Conservation (phyloP, 2,113 vertebrate genomes). For the Mesitornis unicolor region DNA sequence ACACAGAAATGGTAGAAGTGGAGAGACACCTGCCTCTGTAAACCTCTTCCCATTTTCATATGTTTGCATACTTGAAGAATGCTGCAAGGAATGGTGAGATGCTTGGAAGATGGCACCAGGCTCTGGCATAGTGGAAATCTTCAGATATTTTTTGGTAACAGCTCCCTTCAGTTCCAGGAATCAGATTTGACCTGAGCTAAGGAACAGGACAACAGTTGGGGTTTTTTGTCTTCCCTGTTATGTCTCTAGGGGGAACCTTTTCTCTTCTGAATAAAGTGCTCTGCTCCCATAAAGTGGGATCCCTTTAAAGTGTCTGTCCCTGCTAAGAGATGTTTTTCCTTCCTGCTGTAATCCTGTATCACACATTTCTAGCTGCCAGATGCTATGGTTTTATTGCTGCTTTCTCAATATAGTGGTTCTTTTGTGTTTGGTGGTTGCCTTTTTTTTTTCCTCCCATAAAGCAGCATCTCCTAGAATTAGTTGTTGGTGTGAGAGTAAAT, state of each 20-base stretch:
- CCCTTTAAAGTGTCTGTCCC: not conserved
- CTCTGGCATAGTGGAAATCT: not conserved
- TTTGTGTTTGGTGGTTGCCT: not conserved
- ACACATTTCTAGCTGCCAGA: not conserved
- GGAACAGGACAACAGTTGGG: not conserved
- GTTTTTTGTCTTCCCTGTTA: not conserved
- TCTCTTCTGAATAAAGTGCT: not conserved
- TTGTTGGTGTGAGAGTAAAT: not conserved
- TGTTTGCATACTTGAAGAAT: not conserved
- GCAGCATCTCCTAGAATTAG: not conserved
- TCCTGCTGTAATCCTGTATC: not conserved
- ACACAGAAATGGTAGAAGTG: not conserved
- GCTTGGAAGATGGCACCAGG: not conserved
- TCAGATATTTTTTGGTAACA: not conserved
- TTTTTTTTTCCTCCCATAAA: not conserved
- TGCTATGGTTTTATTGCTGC: not conserved
- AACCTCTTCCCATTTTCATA: not conserved
- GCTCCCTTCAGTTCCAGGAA: not conserved
- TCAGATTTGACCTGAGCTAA: not conserved
- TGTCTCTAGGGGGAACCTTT: slow-evolving; percentile 3
- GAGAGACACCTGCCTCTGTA: not conserved
- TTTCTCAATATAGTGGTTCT: not conserved
- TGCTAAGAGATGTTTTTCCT: not conserved
- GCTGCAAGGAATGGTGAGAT: not conserved
- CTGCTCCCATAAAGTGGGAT: not conserved